Base-by-base conservation (phyloP, 2,113 vertebrate genomes). In the Pachypanchax playfairii region DNA sequence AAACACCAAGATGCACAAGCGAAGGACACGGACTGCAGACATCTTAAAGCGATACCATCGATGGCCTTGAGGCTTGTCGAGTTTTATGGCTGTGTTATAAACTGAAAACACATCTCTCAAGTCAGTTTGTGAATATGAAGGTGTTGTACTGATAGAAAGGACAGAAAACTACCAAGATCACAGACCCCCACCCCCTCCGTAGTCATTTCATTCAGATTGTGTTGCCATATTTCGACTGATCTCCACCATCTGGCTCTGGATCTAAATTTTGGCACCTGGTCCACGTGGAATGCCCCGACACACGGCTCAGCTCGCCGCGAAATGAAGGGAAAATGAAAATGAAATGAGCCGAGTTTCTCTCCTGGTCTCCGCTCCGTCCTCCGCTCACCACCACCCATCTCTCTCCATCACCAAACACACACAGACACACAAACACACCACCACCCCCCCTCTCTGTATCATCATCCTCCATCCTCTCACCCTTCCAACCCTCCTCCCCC, bases 291-390 rank as follows among this genome's bases (percentile, higher is more conserved):
- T 79, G 77, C 73, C 65, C 75, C 54, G 21, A 55, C 80, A 63
- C 68, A 68, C 69, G 55, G 61, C 77, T 67, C 65, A 21, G 63
- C 71, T 77, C 77, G 53, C 57, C 39, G 64, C 36, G 75, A 83
- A 86, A 83, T 83, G 84, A 85, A 70, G 79, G 74, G 68, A 81
- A 87, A 88, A 88, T 87, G 78, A 90, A 90, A 90, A 87, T 87
- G 84, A 88, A 90, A 88, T 85, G 86, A 86, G 81, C 80, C 77
- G 55, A 83, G 79, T 77, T 74, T 75, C 83, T 73, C 74, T 75
- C 69, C 82, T 64, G 73, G 83, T 82, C 83, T 86, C 81, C 68
- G 75, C 81, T 75, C 83, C 69, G 64, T 83, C 73, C 83, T 83
- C 79, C 39, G 60, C 80, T 83, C 73, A 70, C 65, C 66, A 28